Conservation (phyloP, 92 coral and sea anemone species). For the Montipora capitata region DNA sequence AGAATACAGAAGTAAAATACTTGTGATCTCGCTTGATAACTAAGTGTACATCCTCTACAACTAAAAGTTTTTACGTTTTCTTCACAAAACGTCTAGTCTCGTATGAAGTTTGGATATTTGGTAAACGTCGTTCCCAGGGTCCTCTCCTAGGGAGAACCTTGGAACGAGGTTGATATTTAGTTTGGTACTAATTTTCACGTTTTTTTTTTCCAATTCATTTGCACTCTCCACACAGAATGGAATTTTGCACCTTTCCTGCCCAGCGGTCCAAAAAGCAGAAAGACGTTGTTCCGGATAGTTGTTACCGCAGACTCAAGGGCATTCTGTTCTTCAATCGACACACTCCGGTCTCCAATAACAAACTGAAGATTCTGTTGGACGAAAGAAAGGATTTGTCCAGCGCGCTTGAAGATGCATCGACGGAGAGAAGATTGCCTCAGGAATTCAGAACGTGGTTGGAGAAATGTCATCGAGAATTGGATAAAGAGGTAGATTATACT, state of each 20-base stretch:
- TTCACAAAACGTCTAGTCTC: too few species aligned
- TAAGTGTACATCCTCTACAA: not conserved
- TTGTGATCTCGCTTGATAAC: too few species aligned
- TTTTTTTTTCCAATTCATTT: not conserved
- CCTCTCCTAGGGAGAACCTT: too few species aligned
- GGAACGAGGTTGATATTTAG: too few species aligned
- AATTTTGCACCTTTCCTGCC: slow-evolving; percentile 79
- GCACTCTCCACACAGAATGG: slow-evolving; percentile 59
- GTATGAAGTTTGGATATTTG: too few species aligned
- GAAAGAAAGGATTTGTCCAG: slow-evolving; percentile 89
- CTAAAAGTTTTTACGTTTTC: too few species aligned
- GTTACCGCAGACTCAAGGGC: slow-evolving; percentile 88
- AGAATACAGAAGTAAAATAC: too few species aligned
- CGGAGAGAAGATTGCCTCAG: slow-evolving; percentile 87
- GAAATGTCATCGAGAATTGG: slow-evolving; percentile 87
- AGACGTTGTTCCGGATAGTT: slow-evolving; percentile 83
- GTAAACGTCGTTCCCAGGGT: too few species aligned
- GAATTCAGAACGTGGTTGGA: slow-evolving; percentile 90
- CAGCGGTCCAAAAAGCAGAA: slow-evolving; percentile 88
- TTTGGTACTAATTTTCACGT: too few species aligned
- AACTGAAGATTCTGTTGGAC: slow-evolving; percentile 85
- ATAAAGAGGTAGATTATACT: slow-evolving; percentile 78
- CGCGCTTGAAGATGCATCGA: slow-evolving; percentile 92
- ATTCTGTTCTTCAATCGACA: slow-evolving; percentile 89
- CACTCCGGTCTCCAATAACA: slow-evolving; percentile 91